Evolutionary conservation across 2,113 vertebrate genomes (phyloP).

Genomic region (Turnix velox): DNA sequence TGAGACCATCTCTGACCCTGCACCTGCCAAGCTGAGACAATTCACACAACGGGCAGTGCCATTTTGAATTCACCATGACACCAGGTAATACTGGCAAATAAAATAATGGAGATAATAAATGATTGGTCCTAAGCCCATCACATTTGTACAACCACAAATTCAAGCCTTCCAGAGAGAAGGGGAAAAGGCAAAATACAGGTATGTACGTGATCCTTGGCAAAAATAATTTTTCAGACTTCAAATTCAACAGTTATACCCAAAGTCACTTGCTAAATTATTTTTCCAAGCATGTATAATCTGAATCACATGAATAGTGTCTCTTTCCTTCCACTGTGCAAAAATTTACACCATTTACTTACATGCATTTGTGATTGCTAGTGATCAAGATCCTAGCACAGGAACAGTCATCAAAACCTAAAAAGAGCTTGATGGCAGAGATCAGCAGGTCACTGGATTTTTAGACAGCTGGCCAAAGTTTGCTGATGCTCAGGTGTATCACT

Average conservation of each 20-base stretch:
- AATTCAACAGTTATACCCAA: background rate
- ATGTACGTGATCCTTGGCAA: background rate
- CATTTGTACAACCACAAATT: background rate
- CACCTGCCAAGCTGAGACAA: background rate
- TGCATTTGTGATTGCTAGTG: background rate
- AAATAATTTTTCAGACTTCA: background rate
- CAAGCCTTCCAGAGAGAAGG: background rate
- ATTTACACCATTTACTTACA: accelerated
- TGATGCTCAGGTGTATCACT: background rate
- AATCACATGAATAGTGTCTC: background rate
- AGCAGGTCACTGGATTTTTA: background rate
- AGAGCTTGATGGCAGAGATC: background rate
- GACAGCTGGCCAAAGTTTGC: background rate
- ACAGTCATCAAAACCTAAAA: background rate
- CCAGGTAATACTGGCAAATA: background rate
- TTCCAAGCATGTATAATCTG: background rate
- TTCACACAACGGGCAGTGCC: background rate
- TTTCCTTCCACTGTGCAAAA: background rate
- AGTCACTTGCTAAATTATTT: background rate
- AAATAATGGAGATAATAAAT: background rate
- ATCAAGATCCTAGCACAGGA: background rate
- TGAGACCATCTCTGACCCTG: background rate
- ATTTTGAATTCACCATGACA: background rate
- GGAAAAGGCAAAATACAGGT: background rate
- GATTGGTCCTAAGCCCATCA: background rate